These are phyloP conservation scores for Cremastinae sp. DNA, from an alignment of 2,888 invertebrate genomes.

Conservation along the genomic window DNA sequence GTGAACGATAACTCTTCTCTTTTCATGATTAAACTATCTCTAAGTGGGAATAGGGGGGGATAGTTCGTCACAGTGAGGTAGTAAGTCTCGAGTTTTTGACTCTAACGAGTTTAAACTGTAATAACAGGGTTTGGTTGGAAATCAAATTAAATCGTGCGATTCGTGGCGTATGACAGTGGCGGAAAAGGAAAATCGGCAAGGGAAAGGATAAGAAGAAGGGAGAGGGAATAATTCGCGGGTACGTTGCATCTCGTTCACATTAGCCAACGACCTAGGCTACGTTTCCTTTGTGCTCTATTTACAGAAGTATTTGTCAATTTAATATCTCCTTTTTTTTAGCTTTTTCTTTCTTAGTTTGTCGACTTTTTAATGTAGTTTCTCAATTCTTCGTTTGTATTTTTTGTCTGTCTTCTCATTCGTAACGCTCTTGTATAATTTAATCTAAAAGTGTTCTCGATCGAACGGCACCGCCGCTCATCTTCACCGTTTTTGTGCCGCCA, in stretches of 20 bases:
- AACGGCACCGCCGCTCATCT: slow-evolving; percentile 66
- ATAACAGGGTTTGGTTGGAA: too few relatives aligned
- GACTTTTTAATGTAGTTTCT: slow-evolving; percentile 28
- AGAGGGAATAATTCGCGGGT: slow-evolving; percentile 18
- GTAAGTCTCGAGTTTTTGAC: too few relatives aligned
- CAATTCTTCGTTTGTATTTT: slow-evolving; percentile 53
- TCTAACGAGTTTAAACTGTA: too few relatives aligned
- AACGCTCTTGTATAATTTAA: slow-evolving; percentile 67
- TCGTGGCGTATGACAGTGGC: too few relatives aligned
- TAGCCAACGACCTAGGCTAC: slow-evolving; percentile 69
- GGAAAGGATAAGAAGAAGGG: slow-evolving; percentile 25
- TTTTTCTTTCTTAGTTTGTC: slow-evolving; percentile 43
- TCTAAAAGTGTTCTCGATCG: slow-evolving; percentile 67
- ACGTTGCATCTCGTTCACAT: slow-evolving; percentile 58
- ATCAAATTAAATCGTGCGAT: too few relatives aligned
- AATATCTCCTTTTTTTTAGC: slow-evolving; percentile 41
- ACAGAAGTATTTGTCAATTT: slow-evolving; percentile 70
- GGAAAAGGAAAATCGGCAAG: background rate
- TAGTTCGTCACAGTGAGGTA: too few relatives aligned
- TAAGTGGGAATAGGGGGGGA: too few relatives aligned
- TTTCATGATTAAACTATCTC: too few relatives aligned
- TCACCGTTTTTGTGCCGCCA: slow-evolving; percentile 86
- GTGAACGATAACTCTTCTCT: too few relatives aligned
- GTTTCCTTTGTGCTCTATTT: slow-evolving; percentile 74
- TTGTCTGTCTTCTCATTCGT: slow-evolving; percentile 52